These are phyloP conservation scores for Percopsis omiscomaycus DNA, from an alignment of 2,797 vertebrate species.

Conservation along the genomic window DNA sequence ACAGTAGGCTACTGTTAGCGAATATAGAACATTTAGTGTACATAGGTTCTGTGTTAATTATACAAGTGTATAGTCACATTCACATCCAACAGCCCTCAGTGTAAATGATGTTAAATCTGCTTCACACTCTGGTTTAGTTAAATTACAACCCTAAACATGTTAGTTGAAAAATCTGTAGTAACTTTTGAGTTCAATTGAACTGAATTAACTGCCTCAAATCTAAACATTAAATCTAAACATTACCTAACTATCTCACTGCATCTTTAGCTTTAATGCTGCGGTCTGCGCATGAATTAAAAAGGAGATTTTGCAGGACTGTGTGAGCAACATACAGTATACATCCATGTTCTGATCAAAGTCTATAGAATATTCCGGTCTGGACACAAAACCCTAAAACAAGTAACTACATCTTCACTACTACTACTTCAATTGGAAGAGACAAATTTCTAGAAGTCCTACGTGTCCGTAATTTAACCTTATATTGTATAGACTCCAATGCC, in stretches of 20 bases:
- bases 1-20: not conserved
- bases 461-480: not conserved
- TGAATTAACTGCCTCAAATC: not conserved
- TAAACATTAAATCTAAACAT: not conserved
- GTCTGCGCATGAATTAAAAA: not conserved
- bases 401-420: not conserved
- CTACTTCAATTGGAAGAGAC: not conserved
- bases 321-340: not conserved
- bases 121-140: not conserved
- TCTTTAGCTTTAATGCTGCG: constrained; percentile 16
- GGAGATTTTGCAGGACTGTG: not conserved
- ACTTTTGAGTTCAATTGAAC: not conserved
- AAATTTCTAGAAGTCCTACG: no score
- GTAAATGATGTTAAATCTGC: not conserved
- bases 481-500: not conserved
- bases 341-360: not conserved
- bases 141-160: not conserved
- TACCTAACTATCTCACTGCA: no score
- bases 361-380: not conserved
- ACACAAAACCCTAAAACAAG: not conserved
- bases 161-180: not conserved
- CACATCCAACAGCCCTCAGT: constrained; percentile 1
- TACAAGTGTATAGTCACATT: not conserved
- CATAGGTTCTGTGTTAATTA: not conserved
- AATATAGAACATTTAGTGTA: not conserved